Base-by-base conservation (phyloP, 1,140 invertebrate species). In the Colletes latitarsis region DNA sequence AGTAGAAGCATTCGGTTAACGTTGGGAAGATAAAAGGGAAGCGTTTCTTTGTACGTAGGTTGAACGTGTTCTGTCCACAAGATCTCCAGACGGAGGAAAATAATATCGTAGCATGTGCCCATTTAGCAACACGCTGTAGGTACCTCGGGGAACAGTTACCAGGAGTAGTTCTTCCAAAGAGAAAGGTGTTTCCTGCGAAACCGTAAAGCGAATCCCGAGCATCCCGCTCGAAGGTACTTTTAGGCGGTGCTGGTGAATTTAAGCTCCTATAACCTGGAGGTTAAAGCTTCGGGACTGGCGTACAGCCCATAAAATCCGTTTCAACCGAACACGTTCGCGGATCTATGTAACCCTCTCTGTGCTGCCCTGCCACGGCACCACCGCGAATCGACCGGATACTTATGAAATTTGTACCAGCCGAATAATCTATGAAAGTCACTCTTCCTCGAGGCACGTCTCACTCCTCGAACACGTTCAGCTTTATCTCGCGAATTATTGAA, bases 221-320 rank as follows among this genome's bases (percentile, higher is more conserved):
- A 84, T 86, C 66, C 67, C 57, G 67, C 75, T 78, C 49, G 53
- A 63, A 86, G 83, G 71, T 82, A 69, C 83, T 86, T 86, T 82
- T 62, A 77, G 84, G 21, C 75, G 72, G 72, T 72, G 79, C 62
- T 74, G 67, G 63, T 41, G 72, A 86, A 86, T 86, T 86, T 86
- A 86, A 86, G 76, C 80, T 64, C 71, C 81, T 66, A 77, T 86
- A 86, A 85, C 83, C 83, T 71, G 68, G 71, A 69, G 84, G 80
- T 66, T 86, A 58, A 73, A 82, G 62, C 55, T 64, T 76, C 72
- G 62, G 72, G 71, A 68, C 66, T 60, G 69, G 67, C 68, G 70
- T 75, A 43, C 78, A 67, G 73, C 84, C 79, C 81, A 73, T 86
- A 87, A 87, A 87, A 87, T 87, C 77, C 84, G 82, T 87, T 87